Evolutionary conservation across 2,113 vertebrate genomes (phyloP), one percentile per base, ranked within the genome.

Genomic region (Fregata magnificens): DNA sequence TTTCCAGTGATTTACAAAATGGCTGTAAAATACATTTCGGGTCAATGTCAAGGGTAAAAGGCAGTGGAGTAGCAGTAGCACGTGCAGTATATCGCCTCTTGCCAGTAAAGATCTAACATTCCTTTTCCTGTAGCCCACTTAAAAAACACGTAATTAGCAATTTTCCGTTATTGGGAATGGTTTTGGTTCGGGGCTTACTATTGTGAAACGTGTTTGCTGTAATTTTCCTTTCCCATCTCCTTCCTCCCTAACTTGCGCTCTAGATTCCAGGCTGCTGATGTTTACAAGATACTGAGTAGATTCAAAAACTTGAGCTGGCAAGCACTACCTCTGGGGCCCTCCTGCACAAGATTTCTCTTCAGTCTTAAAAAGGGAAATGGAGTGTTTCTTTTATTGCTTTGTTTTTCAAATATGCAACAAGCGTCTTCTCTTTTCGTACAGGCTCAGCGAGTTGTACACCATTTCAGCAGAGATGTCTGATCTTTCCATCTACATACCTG

Each of bases 361-460:
- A 52, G 11, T 83, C 18, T 63, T 93, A 47, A 62, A 47, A 32
- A 34, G 17, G 16, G 24, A 74, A 52, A 36, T 5, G 16, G 34
- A 49, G 13, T 34, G 16, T 34, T 31, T 40, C 7, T 49, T 63
- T 40, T 42, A 6, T 61, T 47, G 12, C 53, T 77, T 73, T 40
- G 14, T 71, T 66, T 63, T 53, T 2, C 19, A 59, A 90, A 56
- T 73, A 77, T 31, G 38, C 29, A 82, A 47, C 49, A 80, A 92
- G 3, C 3, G 1, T 94, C 70, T 96, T 36, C 78, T 97, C 70
- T 97, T 90, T 97, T 86, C 70, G 32, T 49, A 34, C 94, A 98
- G 98, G 91, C 78, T 97, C 83, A 87, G 73, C 8, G 0, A 86
- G 29, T 47, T 53, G 31, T 50, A 49, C 47, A 28, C 18, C 83